Conservation (phyloP, 2,797 vertebrate species). For the Crax fasciolata region DNA sequence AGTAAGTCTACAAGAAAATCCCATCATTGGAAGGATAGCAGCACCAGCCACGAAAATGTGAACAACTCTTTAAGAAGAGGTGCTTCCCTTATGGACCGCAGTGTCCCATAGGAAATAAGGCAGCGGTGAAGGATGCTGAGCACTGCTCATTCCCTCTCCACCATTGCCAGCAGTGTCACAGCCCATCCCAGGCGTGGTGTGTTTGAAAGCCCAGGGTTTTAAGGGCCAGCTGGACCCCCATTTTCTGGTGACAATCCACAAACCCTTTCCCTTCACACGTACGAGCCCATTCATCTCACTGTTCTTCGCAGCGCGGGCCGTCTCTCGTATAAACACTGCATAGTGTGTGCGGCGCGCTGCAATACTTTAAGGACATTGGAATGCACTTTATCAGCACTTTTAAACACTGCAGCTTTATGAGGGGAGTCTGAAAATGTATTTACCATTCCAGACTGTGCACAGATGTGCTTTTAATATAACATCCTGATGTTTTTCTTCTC, state of each 20-base stretch:
- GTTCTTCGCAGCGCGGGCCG: not conserved
- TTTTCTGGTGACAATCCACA: conserved; percentile 25
- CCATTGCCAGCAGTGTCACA: not conserved
- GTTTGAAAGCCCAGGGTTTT: not conserved
- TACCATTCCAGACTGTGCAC: conserved; percentile 77
- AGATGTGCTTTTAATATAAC: conserved; percentile 81
- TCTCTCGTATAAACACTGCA: conserved; percentile 8
- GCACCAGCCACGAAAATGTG: not conserved
- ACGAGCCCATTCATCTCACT: not conserved
- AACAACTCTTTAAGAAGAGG: not conserved
- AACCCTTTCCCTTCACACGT: conserved; percentile 7
- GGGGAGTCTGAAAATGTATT: conserved; percentile 81
- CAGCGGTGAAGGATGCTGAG: not conserved
- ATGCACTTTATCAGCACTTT: conserved; percentile 83
- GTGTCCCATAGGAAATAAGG: rapidly evolving
- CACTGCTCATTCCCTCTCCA: rapidly evolving
- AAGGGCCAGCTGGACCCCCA: not conserved
- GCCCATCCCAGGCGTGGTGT: not conserved
- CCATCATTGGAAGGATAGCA: not conserved
- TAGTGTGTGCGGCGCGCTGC: conserved; percentile 34
- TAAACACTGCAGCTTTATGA: conserved; percentile 81
- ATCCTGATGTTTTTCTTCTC: conserved; percentile 73
- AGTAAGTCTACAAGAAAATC: not conserved
- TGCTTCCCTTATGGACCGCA: not conserved
- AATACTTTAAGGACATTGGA: conserved; percentile 63